Evolutionary conservation across 2,113 vertebrate species (phyloP).

Genomic region (Tachycineta bicolor): DNA sequence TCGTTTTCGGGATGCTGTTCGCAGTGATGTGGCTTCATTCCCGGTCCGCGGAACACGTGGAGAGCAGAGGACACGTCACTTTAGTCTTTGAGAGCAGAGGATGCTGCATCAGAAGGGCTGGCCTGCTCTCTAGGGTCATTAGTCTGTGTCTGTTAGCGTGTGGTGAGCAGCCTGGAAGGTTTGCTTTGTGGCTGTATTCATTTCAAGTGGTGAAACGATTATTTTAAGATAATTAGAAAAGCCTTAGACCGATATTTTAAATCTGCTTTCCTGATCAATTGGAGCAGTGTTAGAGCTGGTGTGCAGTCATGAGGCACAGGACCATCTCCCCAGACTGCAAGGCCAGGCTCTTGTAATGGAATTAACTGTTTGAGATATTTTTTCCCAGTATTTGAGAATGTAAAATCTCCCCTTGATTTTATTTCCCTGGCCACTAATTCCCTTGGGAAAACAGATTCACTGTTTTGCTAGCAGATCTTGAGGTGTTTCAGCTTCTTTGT

Average conservation of each 20-base stretch:
- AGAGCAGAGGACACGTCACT: constrained; percentile 60
- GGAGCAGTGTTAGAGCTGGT: neutral
- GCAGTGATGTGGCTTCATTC: neutral
- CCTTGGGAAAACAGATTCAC: neutral
- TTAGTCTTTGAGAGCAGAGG: constrained; percentile 52
- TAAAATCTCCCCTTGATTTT: neutral
- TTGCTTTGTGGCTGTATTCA: neutral
- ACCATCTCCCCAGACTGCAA: neutral
- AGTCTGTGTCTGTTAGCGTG: neutral
- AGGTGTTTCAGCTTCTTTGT: neutral
- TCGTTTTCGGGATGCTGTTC: neutral
- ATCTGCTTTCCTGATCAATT: constrained; percentile 37
- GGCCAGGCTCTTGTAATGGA: neutral
- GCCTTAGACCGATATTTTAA: constrained; percentile 34
- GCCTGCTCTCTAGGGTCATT: constrained; percentile 53
- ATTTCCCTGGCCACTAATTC: neutral
- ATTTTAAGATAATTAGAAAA: constrained; percentile 63
- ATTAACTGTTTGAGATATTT: constrained; percentile 11
- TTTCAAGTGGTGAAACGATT: constrained; percentile 1
- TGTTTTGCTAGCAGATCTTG: neutral
- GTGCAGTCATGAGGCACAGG: constrained; percentile 38
- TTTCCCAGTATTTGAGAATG: neutral
- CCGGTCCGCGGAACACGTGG: neutral
- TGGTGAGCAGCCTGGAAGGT: neutral
- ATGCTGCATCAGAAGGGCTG: constrained; percentile 48